These are phyloP conservation scores for Desmodus rotundus DNA, from an alignment of 2,113 vertebrate species.

Conservation along the genomic window DNA sequence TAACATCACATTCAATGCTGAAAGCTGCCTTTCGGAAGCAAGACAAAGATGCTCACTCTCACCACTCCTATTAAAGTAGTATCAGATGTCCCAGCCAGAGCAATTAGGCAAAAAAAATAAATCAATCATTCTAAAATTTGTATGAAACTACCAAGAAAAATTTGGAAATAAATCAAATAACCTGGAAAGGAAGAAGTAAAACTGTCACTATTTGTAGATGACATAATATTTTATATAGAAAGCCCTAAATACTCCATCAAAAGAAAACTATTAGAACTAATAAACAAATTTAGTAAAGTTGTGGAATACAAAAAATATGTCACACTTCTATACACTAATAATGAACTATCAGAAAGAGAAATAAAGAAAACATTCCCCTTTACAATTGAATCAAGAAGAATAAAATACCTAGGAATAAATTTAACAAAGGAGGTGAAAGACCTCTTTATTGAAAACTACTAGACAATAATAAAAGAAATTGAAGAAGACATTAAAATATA, in stretches of 20 bases:
- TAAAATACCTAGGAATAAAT: background rate
- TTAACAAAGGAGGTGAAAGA: background rate
- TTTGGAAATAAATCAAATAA: background rate
- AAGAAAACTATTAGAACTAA: background rate
- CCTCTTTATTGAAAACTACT: background rate
- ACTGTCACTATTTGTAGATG: background rate
- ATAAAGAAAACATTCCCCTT: background rate
- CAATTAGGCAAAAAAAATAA: background rate
- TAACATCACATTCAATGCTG: background rate
- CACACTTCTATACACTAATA: background rate
- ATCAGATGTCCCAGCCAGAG: background rate
- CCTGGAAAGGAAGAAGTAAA: background rate
- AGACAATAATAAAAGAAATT: background rate
- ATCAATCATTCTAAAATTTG: background rate
- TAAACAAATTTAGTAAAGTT: background rate
- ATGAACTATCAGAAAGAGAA: background rate
- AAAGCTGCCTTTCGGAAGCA: background rate
- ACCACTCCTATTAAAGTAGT: background rate
- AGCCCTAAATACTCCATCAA: background rate
- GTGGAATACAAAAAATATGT: background rate
- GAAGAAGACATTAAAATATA: background rate
- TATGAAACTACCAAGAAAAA: too few relatives aligned
- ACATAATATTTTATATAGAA: background rate
- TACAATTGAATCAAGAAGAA: background rate
- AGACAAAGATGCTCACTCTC: background rate